Evolutionary conservation across 1,140 invertebrate species (phyloP).

Genomic region (Magallana angulata): DNA sequence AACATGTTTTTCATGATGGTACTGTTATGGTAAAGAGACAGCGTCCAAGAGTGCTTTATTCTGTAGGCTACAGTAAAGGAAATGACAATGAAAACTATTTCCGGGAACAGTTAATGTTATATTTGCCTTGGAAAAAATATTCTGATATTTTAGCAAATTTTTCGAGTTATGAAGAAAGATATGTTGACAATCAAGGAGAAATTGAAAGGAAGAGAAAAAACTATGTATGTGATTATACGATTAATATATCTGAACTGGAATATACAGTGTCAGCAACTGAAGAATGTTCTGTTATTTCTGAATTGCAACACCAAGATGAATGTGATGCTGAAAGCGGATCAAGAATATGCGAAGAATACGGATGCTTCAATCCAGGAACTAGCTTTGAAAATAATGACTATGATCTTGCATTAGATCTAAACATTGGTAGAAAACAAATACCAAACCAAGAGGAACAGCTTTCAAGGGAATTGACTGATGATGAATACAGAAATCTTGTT

Average conservation of each 20-base stretch:
- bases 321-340: conserved; percentile 23
- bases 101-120: conserved; percentile 11
- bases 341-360: not conserved
- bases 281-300: conserved; percentile 38
- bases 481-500: conserved; percentile 40
- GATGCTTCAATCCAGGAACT: conserved; percentile 53
- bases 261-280: no score
- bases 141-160: no score
- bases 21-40: conserved; percentile 40
- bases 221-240: not conserved
- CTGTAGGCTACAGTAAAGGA: not conserved
- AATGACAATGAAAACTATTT: conserved; percentile 17
- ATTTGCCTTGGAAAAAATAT: not conserved
- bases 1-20: conserved; percentile 40
- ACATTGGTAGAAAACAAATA: conserved; percentile 15
- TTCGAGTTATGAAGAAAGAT: not conserved
- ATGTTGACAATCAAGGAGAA: not conserved
- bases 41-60: conserved; percentile 34
- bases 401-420: conserved; percentile 57
- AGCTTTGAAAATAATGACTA: not conserved
- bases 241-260: conserved; percentile 14
- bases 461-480: conserved; percentile 43
- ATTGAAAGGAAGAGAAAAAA: conserved; percentile 5
- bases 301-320: conserved; percentile 46
- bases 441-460: not conserved